Evolutionary conservation across 1,140 invertebrate species (phyloP).

Genomic region (Sminthurides bifidus): DNA sequence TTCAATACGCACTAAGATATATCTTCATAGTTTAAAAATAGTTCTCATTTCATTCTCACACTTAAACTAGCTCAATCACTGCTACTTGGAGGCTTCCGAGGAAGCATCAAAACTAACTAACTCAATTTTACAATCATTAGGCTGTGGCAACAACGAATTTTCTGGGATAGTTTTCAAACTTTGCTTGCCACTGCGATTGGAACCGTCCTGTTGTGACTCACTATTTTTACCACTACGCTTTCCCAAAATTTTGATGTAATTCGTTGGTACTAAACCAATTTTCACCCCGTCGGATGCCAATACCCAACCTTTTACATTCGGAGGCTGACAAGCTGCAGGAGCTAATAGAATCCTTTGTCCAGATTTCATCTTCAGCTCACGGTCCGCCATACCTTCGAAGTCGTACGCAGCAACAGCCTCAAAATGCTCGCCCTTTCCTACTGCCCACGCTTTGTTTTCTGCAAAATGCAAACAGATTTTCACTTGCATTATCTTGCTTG

Average conservation of each 20-base stretch:
- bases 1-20: no score
- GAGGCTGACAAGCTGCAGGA: conserved; percentile 67
- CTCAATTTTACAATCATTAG: no score
- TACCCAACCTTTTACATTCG: conserved; percentile 57
- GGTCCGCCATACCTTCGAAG: conserved; percentile 54
- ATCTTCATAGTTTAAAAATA: no score
- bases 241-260: conserved; percentile 48
- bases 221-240: conserved; percentile 3
- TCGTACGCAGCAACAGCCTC: conserved; percentile 61
- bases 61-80: no score
- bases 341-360: conserved; percentile 70
- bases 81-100: no score
- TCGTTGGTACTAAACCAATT: conserved; percentile 63
- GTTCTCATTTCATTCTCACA: no score
- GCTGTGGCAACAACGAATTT: no score
- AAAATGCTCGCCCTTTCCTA: conserved; percentile 48
- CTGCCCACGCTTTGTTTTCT: conserved; percentile 47
- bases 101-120: no score
- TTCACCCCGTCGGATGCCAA: conserved; percentile 55
- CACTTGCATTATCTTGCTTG: not conserved
- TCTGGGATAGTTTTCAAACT: no score
- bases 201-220: no score
- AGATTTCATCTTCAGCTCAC: conserved; percentile 62
- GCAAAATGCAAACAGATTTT: not conserved
- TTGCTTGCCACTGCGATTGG: no score